A percentile compares a stretch with the other conserved stretches of the same genome.
phyloP scores from a whole-genome alignment of 2,113 vertebrate genomes.

The Gallinago undulata region DNA sequence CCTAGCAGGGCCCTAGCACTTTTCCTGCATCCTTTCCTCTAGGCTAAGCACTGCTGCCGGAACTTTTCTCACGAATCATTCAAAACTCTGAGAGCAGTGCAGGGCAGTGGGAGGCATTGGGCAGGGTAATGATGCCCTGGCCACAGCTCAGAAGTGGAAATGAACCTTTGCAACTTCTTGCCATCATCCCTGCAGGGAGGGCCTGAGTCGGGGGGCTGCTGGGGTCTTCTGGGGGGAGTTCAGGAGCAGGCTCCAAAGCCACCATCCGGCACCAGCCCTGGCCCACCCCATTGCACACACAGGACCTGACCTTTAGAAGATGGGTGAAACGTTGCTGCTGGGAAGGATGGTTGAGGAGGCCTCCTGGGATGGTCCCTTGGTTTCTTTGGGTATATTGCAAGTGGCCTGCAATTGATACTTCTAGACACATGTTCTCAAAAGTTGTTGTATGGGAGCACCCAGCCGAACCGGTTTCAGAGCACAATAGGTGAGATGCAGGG shows the following conservation, averaged over 20 bases:
- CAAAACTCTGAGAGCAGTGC: neutral
- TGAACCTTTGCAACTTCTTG: neutral
- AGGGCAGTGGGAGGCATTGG: neutral
- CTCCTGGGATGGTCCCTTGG: neutral
- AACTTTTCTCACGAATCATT: neutral
- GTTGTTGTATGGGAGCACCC: too few species aligned
- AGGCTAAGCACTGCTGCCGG: neutral
- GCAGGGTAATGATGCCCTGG: neutral
- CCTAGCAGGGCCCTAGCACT: neutral
- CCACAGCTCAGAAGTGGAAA: neutral
- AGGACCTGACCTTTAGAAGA: accelerated
- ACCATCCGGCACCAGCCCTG: neutral
- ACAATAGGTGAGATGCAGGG: too few species aligned
- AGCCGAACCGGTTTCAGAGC: too few species aligned
- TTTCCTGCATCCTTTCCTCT: neutral
- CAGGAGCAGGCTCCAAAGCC: neutral
- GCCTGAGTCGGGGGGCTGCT: neutral
- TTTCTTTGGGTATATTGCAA: neutral
- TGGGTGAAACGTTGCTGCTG: neutral
- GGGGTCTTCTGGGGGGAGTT: neutral
- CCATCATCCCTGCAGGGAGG: neutral
- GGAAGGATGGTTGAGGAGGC: neutral
- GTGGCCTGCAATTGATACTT: neutral
- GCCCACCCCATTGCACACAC: accelerated
- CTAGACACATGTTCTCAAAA: neutral